Evolutionary conservation across 2,888 invertebrate genomes (phyloP).

Genomic region (Bombylius major): DNA sequence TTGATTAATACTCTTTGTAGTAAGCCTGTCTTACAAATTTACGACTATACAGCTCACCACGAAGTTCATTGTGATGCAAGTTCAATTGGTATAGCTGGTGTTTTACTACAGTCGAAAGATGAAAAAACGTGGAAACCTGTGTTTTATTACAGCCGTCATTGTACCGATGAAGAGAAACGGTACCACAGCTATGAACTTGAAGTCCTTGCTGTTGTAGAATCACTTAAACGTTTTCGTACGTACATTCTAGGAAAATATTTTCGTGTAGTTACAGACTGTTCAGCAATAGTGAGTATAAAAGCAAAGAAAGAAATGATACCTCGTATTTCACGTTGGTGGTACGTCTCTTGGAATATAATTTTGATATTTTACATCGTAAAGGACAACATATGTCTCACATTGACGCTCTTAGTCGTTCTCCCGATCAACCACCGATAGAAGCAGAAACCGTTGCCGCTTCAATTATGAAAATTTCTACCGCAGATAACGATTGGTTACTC

Average conservation of each 20-base stretch:
- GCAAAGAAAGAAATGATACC: conserved; percentile 8
- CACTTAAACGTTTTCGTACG: conserved; percentile 13
- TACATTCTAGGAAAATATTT: conserved; percentile 16
- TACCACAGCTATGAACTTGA: conserved; percentile 7
- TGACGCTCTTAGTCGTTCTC: conserved; percentile 11
- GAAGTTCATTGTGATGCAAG: conserved; percentile 8
- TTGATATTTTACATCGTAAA: conserved; percentile 13
- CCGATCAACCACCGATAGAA: conserved; percentile 1
- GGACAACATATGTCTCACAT: conserved; percentile 12
- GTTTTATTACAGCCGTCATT: background rate
- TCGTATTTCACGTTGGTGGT: conserved; percentile 16
- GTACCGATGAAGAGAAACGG: conserved; percentile 8
- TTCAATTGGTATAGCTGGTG: background rate
- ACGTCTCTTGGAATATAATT: conserved; percentile 14
- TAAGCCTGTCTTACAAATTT: conserved; percentile 21
- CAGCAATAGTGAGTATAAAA: background rate
- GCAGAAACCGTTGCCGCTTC: background rate
- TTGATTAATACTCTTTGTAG: conserved; percentile 17
- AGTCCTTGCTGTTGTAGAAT: conserved; percentile 10
- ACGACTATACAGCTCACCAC: conserved; percentile 5
- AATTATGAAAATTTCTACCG: background rate
- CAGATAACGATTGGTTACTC: conserved; percentile 12
- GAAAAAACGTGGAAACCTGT: background rate
- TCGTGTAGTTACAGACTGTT: conserved; percentile 1
- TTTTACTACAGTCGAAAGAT: background rate